Conservation (phyloP, 2,888 invertebrate species). For the Ophraella communa region DNA sequence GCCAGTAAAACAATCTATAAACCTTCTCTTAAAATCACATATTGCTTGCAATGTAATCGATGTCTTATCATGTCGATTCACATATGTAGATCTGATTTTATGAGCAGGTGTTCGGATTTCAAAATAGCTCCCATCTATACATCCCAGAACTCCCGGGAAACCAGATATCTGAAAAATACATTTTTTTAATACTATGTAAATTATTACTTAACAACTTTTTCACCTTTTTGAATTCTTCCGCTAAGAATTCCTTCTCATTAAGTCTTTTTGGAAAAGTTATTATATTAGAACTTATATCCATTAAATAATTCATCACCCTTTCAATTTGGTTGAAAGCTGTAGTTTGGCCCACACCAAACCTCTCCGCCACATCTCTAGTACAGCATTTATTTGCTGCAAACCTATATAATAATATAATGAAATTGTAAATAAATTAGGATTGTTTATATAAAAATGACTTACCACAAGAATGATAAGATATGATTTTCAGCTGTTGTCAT, state of each 20-base stretch:
- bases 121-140: background rate
- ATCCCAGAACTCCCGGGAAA: slow-evolving; percentile 33
- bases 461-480: too few species aligned
- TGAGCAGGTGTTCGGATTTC: slow-evolving; percentile 4
- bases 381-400: background rate
- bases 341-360: slow-evolving; percentile 10
- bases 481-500: too few species aligned
- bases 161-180: slow-evolving; percentile 11
- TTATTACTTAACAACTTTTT: background rate
- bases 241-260: slow-evolving; percentile 3
- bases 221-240: slow-evolving; percentile 7
- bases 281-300: background rate
- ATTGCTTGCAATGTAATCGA: slow-evolving; percentile 22
- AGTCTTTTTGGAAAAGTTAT: slow-evolving; percentile 1
- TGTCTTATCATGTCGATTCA: slow-evolving; percentile 1
- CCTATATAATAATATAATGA: background rate
- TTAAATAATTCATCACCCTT: slow-evolving; percentile 13
- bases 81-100: slow-evolving; percentile 5
- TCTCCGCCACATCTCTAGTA: background rate
- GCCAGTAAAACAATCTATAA: background rate
- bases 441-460: too few species aligned
- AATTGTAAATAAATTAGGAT: too few species aligned
- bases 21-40: background rate
- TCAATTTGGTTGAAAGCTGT: background rate
- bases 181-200: background rate